Conservation (phyloP, 2,113 vertebrate species). For the Oryzias celebensis region DNA sequence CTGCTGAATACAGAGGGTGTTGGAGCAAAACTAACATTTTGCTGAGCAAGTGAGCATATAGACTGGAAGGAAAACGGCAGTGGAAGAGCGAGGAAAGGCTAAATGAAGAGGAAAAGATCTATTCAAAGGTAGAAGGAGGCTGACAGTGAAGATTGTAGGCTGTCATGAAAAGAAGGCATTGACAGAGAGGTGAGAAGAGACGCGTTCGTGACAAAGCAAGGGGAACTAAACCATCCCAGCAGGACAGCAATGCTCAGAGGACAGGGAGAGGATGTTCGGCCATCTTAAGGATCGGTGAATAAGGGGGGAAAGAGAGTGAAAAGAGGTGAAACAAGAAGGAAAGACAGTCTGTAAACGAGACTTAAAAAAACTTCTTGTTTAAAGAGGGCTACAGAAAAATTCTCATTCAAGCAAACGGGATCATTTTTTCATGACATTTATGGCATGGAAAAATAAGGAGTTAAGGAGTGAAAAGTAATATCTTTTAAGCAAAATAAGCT, state of each 20-base stretch:
- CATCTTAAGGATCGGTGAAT: constrained; percentile 47
- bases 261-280: constrained; percentile 50
- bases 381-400: background rate
- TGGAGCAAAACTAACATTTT: constrained; percentile 13
- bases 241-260: constrained; percentile 56
- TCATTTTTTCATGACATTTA: too few relatives aligned
- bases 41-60: constrained; percentile 23
- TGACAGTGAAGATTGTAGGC: constrained; percentile 50
- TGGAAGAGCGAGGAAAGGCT: constrained; percentile 49
- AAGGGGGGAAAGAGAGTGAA: background rate
- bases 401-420: too few relatives aligned
- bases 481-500: too few relatives aligned
- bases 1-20: too few relatives aligned
- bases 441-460: too few relatives aligned
- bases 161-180: constrained; percentile 26
- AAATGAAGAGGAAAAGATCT: constrained; percentile 60
- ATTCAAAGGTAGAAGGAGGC: constrained; percentile 42
- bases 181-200: constrained; percentile 37
- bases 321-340: too few relatives aligned
- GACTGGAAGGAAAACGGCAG: constrained; percentile 42
- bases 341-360: background rate
- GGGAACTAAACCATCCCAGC: constrained; percentile 43
- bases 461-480: too few relatives aligned
- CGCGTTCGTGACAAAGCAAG: constrained; percentile 55
- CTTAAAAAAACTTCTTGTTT: constrained; percentile 17